Percentiles rank a stretch among this genome's conserved stretches.
These are phyloP conservation scores for Geococcyx californianus DNA, from an alignment of 2,113 vertebrate species.

Conservation along the genomic window DNA sequence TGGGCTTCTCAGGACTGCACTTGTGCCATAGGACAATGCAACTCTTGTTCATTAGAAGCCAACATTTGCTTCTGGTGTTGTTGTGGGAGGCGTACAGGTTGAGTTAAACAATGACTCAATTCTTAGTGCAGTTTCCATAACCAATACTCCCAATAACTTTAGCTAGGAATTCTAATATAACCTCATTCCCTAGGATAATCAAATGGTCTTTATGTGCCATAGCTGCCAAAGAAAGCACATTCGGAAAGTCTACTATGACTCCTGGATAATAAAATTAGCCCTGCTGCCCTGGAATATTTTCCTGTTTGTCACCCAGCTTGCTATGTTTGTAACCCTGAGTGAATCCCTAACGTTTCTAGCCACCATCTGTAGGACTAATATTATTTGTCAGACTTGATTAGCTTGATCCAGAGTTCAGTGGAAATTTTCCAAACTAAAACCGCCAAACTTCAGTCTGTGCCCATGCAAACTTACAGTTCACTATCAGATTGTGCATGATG, in stretches of 20 bases:
- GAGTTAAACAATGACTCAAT: background rate
- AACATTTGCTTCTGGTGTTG: background rate
- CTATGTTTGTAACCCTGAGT: background rate
- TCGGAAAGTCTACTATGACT: background rate
- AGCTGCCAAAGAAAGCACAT: background rate
- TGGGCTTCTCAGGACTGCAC: background rate
- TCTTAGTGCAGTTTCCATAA: background rate
- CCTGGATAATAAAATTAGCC: background rate
- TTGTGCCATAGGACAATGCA: background rate
- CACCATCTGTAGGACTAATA: fast-evolving
- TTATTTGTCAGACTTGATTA: background rate
- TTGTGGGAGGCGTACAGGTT: too few relatives aligned
- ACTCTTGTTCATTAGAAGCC: background rate
- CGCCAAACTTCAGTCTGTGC: background rate
- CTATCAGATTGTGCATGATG: background rate
- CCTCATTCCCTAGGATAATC: background rate
- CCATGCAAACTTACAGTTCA: background rate
- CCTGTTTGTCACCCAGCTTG: background rate
- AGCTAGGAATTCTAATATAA: background rate
- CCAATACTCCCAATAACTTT: background rate
- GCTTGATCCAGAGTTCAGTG: background rate
- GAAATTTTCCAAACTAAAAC: background rate
- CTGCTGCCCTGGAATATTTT: background rate
- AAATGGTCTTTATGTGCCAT: background rate
- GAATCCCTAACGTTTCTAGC: background rate